Evolutionary conservation across 2,888 invertebrate species (phyloP).

Genomic region (Scaeva pyrastri): DNA sequence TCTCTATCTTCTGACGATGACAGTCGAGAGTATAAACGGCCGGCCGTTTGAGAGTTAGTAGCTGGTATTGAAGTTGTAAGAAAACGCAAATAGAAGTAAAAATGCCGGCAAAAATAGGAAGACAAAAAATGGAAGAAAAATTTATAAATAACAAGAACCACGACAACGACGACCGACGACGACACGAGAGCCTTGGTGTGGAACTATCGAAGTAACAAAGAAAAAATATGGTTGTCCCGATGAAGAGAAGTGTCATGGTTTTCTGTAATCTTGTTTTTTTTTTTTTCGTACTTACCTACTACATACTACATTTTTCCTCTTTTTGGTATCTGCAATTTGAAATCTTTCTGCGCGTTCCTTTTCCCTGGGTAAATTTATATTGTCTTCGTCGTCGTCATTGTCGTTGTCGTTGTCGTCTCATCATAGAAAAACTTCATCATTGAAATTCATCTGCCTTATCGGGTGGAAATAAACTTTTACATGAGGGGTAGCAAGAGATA

Average conservation of each 20-base stretch:
- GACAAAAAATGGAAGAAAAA: slow-evolving; percentile 14
- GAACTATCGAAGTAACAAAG: slow-evolving; percentile 63
- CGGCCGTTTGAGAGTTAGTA: slow-evolving; percentile 5
- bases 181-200: slow-evolving; percentile 23
- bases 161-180: too few relatives aligned
- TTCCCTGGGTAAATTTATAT: slow-evolving; percentile 35
- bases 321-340: slow-evolving; percentile 52
- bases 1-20: slow-evolving; percentile 19
- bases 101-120: slow-evolving; percentile 49
- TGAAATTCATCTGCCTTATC: slow-evolving; percentile 73
- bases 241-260: slow-evolving; percentile 57
- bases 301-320: slow-evolving; percentile 7
- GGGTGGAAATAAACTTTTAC: slow-evolving; percentile 61
- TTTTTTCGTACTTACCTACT: not conserved
- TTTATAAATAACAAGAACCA: slow-evolving; percentile 7
- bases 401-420: slow-evolving; percentile 48
- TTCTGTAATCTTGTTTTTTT: slow-evolving; percentile 27
- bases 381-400: slow-evolving; percentile 44
- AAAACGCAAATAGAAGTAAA: slow-evolving; percentile 11
- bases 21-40: slow-evolving; percentile 21
- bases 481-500: not conserved
- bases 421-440: slow-evolving; percentile 67
- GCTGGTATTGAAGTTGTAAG: not conserved
- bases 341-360: slow-evolving; percentile 49
- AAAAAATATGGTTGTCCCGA: slow-evolving; percentile 30